Conservation (phyloP, 2,113 vertebrate species). For the Callipepla californica region DNA sequence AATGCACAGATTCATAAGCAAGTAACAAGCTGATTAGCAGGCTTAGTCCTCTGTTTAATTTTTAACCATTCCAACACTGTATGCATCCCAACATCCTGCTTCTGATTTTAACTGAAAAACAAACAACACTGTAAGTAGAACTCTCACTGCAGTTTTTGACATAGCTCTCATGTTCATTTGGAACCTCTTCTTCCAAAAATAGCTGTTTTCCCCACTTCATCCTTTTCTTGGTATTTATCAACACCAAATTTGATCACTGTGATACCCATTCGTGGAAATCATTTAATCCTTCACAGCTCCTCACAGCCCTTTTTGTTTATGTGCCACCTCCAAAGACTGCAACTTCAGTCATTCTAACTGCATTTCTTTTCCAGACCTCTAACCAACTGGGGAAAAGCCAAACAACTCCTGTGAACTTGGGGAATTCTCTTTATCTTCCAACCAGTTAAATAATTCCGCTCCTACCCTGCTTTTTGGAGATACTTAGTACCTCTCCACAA, state of each 20-base stretch:
- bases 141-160: background rate
- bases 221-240: background rate
- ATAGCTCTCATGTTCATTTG: background rate
- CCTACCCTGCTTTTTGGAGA: background rate
- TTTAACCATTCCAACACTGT: background rate
- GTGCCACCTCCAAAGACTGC: background rate
- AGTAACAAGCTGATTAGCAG: background rate
- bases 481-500: background rate
- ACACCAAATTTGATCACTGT: background rate
- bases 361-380: constrained; percentile 2
- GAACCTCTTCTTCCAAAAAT: background rate
- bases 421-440: background rate
- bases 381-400: background rate
- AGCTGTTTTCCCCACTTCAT: background rate
- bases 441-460: background rate
- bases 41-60: background rate
- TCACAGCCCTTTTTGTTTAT: background rate
- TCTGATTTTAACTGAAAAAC: background rate
- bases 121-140: background rate
- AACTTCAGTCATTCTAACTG: background rate
- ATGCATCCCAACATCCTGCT: background rate
- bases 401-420: background rate
- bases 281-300: background rate
- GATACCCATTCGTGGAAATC: background rate
- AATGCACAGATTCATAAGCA: background rate